Conservation (phyloP, 2,113 vertebrate genomes). For the Tringa solitaria region DNA sequence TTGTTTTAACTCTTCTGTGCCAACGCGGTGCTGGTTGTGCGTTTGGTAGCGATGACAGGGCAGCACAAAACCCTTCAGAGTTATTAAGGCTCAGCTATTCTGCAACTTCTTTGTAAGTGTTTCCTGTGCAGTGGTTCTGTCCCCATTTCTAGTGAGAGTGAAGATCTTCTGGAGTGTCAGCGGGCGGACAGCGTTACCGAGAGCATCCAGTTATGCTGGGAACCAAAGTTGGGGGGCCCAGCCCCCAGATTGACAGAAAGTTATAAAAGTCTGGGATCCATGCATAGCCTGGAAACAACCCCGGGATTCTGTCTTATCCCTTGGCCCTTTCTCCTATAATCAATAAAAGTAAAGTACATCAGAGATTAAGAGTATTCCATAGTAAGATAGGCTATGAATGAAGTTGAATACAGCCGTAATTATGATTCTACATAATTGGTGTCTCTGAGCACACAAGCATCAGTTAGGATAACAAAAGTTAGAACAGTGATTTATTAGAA, state of each 20-base stretch:
- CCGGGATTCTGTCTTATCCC: not conserved
- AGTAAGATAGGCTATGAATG: not conserved
- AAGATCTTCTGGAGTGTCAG: not conserved
- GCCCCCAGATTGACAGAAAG: not conserved
- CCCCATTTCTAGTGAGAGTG: not conserved
- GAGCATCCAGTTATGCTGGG: not conserved
- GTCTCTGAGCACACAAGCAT: not conserved
- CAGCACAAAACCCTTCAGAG: not conserved
- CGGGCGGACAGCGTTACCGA: not conserved
- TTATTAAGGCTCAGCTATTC: not conserved
- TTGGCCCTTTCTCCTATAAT: not conserved
- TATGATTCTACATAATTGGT: too few relatives aligned
- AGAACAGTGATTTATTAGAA: not conserved
- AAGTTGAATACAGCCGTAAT: not conserved
- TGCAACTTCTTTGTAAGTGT: not conserved
- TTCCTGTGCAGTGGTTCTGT: not conserved
- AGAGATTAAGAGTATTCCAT: fast-evolving
- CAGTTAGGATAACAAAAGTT: not conserved
- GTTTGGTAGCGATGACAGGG: fast-evolving
- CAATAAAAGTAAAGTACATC: not conserved
- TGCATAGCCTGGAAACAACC: not conserved
- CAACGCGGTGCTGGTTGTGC: fast-evolving
- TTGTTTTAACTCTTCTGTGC: not conserved
- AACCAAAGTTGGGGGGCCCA: not conserved
- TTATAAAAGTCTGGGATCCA: not conserved